These are phyloP conservation scores for Oedothorax gibbosus DNA, from an alignment of 1,140 invertebrate species.

Conservation along the genomic window DNA sequence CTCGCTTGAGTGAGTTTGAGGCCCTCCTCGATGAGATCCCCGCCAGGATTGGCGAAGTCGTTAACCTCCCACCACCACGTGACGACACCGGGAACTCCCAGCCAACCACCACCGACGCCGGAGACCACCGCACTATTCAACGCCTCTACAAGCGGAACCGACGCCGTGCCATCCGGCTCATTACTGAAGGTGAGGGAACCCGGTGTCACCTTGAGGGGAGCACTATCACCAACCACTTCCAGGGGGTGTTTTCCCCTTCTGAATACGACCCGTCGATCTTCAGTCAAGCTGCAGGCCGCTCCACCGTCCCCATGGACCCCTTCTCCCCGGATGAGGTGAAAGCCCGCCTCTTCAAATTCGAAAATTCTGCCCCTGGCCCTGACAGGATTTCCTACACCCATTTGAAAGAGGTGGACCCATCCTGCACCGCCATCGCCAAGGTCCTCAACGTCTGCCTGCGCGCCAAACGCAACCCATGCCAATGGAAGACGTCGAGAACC, in stretches of 20 bases:
- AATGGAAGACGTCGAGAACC: background rate
- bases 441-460: no score
- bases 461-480: no score
- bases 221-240: background rate
- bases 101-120: background rate
- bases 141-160: background rate
- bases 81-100: background rate
- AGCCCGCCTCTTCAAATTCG: no score
- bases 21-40: background rate
- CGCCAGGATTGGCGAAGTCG: background rate
- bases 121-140: background rate
- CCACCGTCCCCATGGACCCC: no score
- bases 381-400: no score
- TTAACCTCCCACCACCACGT: background rate
- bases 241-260: background rate
- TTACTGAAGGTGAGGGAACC: background rate
- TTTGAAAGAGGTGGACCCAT: no score
- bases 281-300: background rate
- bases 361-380: no score
- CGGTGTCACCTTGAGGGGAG: background rate
- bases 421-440: no score
- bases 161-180: background rate
- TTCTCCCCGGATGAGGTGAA: no score
- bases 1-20: background rate
- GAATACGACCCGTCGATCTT: background rate